A percentile compares a stretch with the other conserved stretches of the same genome.
Conservation (phyloP, 2,113 vertebrate species). For the Toxotes chatareus region DNA sequence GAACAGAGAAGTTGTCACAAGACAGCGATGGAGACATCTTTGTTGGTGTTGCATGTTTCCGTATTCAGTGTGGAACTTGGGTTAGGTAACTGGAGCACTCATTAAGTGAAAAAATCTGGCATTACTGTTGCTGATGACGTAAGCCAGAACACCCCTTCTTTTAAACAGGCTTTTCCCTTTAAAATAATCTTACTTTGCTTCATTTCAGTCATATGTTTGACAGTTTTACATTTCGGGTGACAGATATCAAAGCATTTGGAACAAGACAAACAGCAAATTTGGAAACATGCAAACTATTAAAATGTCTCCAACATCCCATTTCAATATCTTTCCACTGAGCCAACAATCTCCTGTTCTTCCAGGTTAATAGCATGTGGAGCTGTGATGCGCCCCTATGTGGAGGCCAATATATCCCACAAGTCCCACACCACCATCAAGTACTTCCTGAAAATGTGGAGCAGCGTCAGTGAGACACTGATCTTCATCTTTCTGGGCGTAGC, state of each 20-base stretch:
- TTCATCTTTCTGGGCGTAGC: slow-evolving; percentile 98
- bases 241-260: background rate
- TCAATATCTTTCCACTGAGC: background rate
- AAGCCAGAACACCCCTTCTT: background rate
- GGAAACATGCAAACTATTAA: background rate
- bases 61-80: background rate
- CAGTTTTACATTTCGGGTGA: background rate
- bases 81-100: slow-evolving; percentile 21
- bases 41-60: background rate
- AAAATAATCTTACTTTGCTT: background rate
- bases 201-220: background rate
- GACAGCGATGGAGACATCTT: slow-evolving; percentile 12
- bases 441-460: slow-evolving; percentile 99
- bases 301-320: background rate
- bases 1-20: slow-evolving; percentile 53
- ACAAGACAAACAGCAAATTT: background rate
- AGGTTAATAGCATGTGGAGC: slow-evolving; percentile 95
- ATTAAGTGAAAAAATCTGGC: background rate
- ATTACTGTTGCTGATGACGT: background rate
- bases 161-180: background rate
- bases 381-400: slow-evolving; percentile 95
- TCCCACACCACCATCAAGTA: slow-evolving; percentile 99
- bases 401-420: slow-evolving; percentile 99
- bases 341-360: slow-evolving; percentile 25
- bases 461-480: slow-evolving; percentile 97